These are phyloP conservation scores for Zoroaster sp. DNA, from an alignment of 53 echinoderm and acorn worm species.

Conservation along the genomic window DNA sequence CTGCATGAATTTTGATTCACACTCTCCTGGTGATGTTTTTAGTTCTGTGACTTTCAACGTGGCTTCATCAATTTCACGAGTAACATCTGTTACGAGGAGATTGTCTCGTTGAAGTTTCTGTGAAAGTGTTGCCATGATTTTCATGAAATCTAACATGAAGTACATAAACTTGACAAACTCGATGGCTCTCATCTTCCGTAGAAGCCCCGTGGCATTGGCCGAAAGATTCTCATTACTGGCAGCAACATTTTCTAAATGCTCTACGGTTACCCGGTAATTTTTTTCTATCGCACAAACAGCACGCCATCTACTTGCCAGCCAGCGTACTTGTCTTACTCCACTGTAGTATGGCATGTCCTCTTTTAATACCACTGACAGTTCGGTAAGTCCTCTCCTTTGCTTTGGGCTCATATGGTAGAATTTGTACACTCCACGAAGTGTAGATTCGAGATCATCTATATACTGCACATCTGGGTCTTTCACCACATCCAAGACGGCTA, in stretches of 20 bases:
- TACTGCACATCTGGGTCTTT: not conserved
- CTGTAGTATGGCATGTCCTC: conserved; percentile 17
- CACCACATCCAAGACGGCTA: conserved; percentile 22
- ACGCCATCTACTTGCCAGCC: conserved; percentile 29
- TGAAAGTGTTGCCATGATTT: not conserved
- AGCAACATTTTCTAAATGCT: conserved; percentile 16
- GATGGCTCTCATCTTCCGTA: not conserved
- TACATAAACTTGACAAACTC: conserved; percentile 22
- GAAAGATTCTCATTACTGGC: not conserved
- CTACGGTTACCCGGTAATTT: not conserved
- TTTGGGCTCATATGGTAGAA: conserved; percentile 42
- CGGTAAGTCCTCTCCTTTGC: conserved; percentile 12
- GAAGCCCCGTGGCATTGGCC: not conserved
- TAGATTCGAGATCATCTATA: not conserved
- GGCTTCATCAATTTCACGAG: too few species aligned
- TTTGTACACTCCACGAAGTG: conserved; percentile 18
- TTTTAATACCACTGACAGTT: not conserved
- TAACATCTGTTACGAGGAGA: conserved; percentile 6
- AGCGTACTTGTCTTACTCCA: conserved; percentile 20
- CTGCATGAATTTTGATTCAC: conserved; percentile 4
- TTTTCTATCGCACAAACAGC: conserved; percentile 18
- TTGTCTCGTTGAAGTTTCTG: not conserved
- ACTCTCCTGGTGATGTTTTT: conserved; percentile 15
- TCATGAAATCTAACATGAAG: conserved; percentile 41
- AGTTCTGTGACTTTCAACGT: not conserved